Percentiles rank a stretch among this genome's conserved stretches.
Conservation (phyloP, 2,113 vertebrate genomes). For the Brachionichthys hirsutus region DNA sequence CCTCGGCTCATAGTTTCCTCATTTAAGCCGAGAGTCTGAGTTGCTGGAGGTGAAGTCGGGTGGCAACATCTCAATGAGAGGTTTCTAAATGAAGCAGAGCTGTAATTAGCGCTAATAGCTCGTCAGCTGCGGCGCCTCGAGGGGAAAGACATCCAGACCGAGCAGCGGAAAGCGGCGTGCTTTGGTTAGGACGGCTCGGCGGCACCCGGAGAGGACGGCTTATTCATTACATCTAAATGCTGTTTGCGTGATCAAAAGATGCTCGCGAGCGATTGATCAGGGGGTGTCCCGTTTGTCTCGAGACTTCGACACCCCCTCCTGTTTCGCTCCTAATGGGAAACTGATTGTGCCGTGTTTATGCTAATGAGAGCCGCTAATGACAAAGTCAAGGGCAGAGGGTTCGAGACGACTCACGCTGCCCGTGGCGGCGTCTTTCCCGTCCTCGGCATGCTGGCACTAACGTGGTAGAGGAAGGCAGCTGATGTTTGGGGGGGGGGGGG, state of each 20-base stretch:
- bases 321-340: slow-evolving; percentile 26
- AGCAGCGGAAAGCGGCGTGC: slow-evolving; percentile 50
- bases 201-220: slow-evolving; percentile 33
- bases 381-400: slow-evolving; percentile 21
- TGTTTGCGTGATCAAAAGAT: slow-evolving; percentile 57
- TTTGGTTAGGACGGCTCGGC: slow-evolving; percentile 61
- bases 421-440: no score
- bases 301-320: not conserved
- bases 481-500: no score
- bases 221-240: slow-evolving; percentile 55
- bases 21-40: slow-evolving; percentile 44
- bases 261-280: slow-evolving; percentile 32
- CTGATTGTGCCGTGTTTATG: slow-evolving; percentile 10
- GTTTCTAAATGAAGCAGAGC: slow-evolving; percentile 73
- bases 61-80: slow-evolving; percentile 65
- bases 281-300: slow-evolving; percentile 24
- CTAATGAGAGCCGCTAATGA: slow-evolving; percentile 30
- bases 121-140: slow-evolving; percentile 66
- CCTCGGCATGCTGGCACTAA: no score
- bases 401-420: not conserved
- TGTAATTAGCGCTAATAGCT: slow-evolving; percentile 77
- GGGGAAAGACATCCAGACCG: slow-evolving; percentile 61
- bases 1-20: slow-evolving; percentile 30
- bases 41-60: slow-evolving; percentile 66
- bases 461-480: no score